These are phyloP conservation scores for Cyanocitta stelleri DNA, from an alignment of 2,113 vertebrate species.

Conservation along the genomic window DNA sequence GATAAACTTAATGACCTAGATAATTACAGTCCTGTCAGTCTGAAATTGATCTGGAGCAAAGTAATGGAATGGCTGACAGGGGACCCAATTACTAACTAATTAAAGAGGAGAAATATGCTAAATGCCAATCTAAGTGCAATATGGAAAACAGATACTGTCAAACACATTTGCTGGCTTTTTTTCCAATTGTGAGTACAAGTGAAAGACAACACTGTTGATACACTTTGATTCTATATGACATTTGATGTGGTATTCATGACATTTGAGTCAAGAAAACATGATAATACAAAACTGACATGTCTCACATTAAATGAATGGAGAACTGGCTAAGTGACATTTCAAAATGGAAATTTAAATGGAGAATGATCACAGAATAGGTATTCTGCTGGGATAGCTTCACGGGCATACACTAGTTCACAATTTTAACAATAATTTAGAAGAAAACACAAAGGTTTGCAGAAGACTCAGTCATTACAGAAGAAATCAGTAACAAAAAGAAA, in stretches of 20 bases:
- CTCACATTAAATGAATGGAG: neutral
- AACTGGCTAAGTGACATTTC: conserved; percentile 47
- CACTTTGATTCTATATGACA: neutral
- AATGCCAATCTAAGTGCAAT: conserved; percentile 39
- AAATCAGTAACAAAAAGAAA: neutral
- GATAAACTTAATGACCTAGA: conserved; percentile 62
- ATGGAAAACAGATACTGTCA: conserved; percentile 8
- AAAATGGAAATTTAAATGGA: conserved; percentile 4
- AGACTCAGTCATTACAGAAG: neutral
- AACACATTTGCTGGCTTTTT: conserved; percentile 2
- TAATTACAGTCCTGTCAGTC: conserved; percentile 59
- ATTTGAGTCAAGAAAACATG: conserved; percentile 24
- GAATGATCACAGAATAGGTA: neutral
- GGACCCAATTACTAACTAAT: conserved; percentile 61
- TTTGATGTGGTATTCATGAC: conserved; percentile 9
- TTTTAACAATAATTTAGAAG: neutral
- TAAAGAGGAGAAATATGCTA: conserved; percentile 58
- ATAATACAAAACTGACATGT: conserved; percentile 6
- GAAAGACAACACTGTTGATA: conserved; percentile 1
- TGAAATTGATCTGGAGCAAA: conserved; percentile 55
- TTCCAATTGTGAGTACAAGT: neutral
- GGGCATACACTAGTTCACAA: neutral
- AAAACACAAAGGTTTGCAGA: neutral
- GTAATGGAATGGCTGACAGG: conserved; percentile 54
- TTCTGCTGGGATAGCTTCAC: neutral